Percentiles rank a stretch among this genome's conserved stretches.
Conservation (phyloP, 2,888 invertebrate genomes). For the Agrilus cyanescens region DNA sequence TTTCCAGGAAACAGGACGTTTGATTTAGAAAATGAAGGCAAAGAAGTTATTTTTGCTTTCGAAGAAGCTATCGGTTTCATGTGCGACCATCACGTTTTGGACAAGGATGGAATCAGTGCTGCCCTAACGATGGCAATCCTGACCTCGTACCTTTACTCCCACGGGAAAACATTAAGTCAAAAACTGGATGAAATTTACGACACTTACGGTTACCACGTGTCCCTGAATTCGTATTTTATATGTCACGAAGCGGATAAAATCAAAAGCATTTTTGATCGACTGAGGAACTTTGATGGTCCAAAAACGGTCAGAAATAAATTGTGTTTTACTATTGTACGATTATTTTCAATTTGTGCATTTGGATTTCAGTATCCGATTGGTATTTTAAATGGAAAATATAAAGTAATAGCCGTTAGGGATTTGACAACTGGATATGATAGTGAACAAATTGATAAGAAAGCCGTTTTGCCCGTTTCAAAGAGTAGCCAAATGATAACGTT, state of each 20-base stretch:
- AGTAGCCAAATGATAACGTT: constrained; percentile 91
- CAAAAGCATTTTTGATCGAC: constrained; percentile 63
- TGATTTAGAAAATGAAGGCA: constrained; percentile 57
- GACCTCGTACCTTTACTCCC: constrained; percentile 52
- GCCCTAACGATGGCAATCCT: constrained; percentile 70
- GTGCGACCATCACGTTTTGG: constrained; percentile 78
- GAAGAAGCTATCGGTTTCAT: constrained; percentile 99
- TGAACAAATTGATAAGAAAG: constrained; percentile 52
- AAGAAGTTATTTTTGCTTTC: constrained; percentile 81
- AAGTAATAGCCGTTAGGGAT: constrained; percentile 66
- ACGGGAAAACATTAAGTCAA: constrained; percentile 44
- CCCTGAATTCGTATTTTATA: constrained; percentile 80
- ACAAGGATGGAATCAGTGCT: constrained; percentile 94
- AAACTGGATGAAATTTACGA: constrained; percentile 68
- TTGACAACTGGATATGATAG: constrained; percentile 80
- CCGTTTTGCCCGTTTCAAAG: constrained; percentile 54
- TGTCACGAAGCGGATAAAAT: constrained; percentile 64
- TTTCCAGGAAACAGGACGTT: constrained; percentile 58
- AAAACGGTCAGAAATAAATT: constrained; percentile 44
- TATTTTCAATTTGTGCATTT: constrained; percentile 3
- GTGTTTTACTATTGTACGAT: background rate
- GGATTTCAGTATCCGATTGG: constrained; percentile 59
- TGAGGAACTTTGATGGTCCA: constrained; percentile 59
- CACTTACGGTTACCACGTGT: constrained; percentile 81
- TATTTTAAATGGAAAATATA: constrained; percentile 49